These are phyloP conservation scores for Coilia nasus DNA, from an alignment of 2,797 vertebrate genomes.

Conservation along the genomic window DNA sequence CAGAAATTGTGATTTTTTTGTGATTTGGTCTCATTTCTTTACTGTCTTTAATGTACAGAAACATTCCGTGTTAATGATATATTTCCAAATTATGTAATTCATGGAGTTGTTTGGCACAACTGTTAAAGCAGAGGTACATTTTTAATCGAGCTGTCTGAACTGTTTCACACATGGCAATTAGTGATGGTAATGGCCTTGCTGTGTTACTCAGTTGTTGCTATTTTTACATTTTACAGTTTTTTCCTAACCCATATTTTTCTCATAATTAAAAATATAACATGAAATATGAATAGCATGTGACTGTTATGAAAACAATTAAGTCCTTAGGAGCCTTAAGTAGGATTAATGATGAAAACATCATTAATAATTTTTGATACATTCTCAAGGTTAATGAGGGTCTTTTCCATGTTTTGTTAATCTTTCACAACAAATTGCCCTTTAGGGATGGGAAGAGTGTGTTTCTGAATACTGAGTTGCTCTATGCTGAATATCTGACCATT, in stretches of 20 bases:
- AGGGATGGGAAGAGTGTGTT: neutral
- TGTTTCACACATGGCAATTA: neutral
- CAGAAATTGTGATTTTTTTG: neutral
- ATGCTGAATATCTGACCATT: neutral
- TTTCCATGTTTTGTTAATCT: slow-evolving; percentile 36
- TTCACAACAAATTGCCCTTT: slow-evolving; percentile 1
- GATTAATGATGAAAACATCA: slow-evolving; percentile 42
- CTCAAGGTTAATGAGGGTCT: slow-evolving; percentile 46
- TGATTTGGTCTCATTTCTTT: neutral
- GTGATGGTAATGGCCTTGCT: neutral
- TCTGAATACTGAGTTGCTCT: neutral
- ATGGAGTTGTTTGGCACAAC: neutral
- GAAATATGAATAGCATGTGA: slow-evolving; percentile 42
- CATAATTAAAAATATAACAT: slow-evolving; percentile 20
- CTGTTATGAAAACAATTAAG: slow-evolving; percentile 3
- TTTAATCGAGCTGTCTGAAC: neutral
- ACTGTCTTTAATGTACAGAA: neutral
- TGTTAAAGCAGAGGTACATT: neutral
- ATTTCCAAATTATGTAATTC: neutral
- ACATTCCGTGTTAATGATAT: neutral
- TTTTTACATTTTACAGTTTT: neutral
- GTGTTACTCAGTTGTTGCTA: neutral
- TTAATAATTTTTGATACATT: slow-evolving; percentile 37
- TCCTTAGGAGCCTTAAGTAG: neutral
- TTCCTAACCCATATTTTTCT: neutral